Base-by-base conservation (phyloP, 2,888 invertebrate species). In the Eilema sororculum region DNA sequence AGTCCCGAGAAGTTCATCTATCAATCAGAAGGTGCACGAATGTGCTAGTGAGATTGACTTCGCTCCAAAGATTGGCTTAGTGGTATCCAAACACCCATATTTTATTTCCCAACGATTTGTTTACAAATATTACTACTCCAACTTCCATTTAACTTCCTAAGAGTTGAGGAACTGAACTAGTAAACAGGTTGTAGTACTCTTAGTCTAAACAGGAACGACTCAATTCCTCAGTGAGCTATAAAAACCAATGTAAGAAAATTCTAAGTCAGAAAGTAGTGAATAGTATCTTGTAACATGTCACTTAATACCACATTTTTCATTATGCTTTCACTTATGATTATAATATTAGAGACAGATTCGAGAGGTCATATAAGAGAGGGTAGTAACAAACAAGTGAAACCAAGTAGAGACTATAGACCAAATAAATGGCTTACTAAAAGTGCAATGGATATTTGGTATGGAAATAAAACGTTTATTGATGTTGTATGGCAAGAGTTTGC, bases 391-490 rank as follows among this genome's bases (percentile, higher is more conserved):
- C 22, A 65, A 24, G 20, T 57, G 5, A 24, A 37, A 20, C 56
- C n/a, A 0, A 24, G 37, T 16, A 46, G 67, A 37, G 70, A 73
- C 61, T 73, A 70, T 25, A 67, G 70, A 56, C 69, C 69, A n/a
- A 58, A 66, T n/a, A 68, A 74, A 25, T 69, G 72, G 67, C 10
- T 71, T 22, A 28, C 69, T 2, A 72, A 69, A 13, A 74, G 69
- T 61, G 71, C 72, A 13, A 66, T 74, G 71, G 72, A 74, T 52
- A 58, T 74, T 20, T 69, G 71, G 69, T 69, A 67, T 4, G 69
- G 72, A 9, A 74, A 74, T 41, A 74, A 74, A 67, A 69, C 66
- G 0, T 28, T 74, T 16, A 61, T 69, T 22, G 67, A 74, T 46
- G 61, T 67, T n/a, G 10, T 67, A 4, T 71, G 66, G 37, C 64